Base-by-base conservation (phyloP, 1,140 invertebrate species). In the Dinoponera quadriceps region DNA sequence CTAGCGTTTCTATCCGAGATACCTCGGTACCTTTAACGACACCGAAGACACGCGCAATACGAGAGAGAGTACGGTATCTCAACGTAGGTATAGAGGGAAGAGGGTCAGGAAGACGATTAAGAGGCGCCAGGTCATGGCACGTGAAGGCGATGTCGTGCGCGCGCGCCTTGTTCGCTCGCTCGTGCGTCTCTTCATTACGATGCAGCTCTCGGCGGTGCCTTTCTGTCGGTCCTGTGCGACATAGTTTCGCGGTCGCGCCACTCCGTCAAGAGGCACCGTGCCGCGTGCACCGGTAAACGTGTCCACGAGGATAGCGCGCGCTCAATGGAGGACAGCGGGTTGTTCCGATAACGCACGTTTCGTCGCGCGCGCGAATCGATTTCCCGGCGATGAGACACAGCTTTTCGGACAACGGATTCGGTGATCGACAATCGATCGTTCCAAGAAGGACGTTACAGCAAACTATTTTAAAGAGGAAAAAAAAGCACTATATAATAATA, bases 181-280 rank as follows among this genome's bases (percentile, higher is more conserved):
- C 75, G 25, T 80, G 74, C 60, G 68, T 55, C 57, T 73, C 66
- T 71, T 85, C 44, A 85, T 86, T 86, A 68, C 18, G 49, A 86
- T 82, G 77, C 77, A 11, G 63, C 16, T 14, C 63, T 73, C 77
- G 63, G 9, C 9, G 38, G 3, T 16, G 49, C 51, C 55, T 82
- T 82, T 60, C 44, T 44, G 63, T 44, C 63, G 49, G 62, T 66
- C 65, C 29, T 14, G n/a, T 57, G 33, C 77, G 78, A 59, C 57
- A 85, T 62, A 65, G 72, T 85, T 82, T 85, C 84, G 78, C 29
- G 82, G 44, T 80, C 82, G 66, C 65, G 51, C n/a, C 44, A 38
- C 27, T 80, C 75, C 11, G 54, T 57, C 65, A 51, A 51, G 20
- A 51, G 48, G 16, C 62, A 66, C 38, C 27, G 57, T n/a, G 59